Evolutionary conservation across 2,797 vertebrate species (phyloP).

Genomic region (Rhinichthys osculus): DNA sequence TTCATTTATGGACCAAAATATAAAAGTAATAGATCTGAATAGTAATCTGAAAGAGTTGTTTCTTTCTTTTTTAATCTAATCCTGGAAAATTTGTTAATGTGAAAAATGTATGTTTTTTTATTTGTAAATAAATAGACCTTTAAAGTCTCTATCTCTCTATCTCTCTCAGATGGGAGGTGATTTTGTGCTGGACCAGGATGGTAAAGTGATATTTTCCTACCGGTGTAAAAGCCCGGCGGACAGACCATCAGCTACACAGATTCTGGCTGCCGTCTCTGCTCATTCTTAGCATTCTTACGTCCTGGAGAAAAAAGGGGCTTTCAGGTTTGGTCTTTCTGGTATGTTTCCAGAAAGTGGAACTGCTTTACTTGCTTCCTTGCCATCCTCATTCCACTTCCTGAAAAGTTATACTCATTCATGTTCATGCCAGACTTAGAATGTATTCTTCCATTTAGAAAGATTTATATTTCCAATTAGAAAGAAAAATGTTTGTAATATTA

Average conservation of each 20-base stretch:
- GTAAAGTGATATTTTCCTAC: conserved; percentile 72
- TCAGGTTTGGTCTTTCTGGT: not conserved
- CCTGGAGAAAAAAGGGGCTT: not conserved
- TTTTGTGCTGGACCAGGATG: conserved; percentile 73
- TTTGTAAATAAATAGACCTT: no score
- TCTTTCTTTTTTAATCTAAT: no score
- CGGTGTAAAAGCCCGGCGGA: conserved; percentile 70
- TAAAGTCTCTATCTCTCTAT: not conserved
- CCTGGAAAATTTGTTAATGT: no score
- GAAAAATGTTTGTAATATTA: not conserved
- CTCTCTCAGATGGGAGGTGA: conserved; percentile 76
- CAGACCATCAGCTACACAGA: conserved; percentile 62
- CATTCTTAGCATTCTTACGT: not conserved
- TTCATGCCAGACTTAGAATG: not conserved
- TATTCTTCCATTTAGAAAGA: not conserved
- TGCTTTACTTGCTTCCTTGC: not conserved
- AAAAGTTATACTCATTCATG: not conserved
- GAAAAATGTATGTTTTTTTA: no score
- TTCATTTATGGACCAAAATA: no score
- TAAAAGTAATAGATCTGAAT: no score
- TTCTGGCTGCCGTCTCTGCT: conserved; percentile 59
- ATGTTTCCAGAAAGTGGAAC: not conserved
- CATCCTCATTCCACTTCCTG: conserved; percentile 18
- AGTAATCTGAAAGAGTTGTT: no score
- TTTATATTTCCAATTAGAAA: not conserved